phyloP scores from a whole-genome alignment of 2,113 vertebrate genomes.

The Picathartes gymnocephalus region DNA sequence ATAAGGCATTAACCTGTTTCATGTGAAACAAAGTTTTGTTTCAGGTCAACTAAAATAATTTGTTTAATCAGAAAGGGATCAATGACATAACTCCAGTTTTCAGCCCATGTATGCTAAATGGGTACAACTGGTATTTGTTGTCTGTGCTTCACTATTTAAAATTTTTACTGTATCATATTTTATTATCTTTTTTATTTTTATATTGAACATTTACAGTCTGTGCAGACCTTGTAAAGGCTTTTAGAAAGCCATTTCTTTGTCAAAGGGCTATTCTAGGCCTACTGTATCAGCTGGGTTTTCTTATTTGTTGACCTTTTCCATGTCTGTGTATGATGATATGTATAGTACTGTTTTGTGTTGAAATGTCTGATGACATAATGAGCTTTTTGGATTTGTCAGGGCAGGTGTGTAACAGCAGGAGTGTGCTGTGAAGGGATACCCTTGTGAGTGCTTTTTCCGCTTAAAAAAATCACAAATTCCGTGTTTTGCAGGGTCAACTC shows the following conservation, averaged over 20 bases:
- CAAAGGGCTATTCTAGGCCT: not conserved
- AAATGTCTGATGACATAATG: not conserved
- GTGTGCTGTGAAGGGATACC: not conserved
- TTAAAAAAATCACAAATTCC: not conserved
- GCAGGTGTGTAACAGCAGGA: not conserved
- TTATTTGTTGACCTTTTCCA: slow-evolving; percentile 33
- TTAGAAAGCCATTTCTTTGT: slow-evolving; percentile 15
- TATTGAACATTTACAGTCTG: not conserved
- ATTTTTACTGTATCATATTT: not conserved
- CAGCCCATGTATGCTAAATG: not conserved
- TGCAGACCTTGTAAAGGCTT: slow-evolving; percentile 12
- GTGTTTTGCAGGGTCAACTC: not conserved
- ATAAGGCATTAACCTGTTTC: not conserved
- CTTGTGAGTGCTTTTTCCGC: not conserved
- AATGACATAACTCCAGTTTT: not conserved
- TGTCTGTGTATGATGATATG: not conserved
- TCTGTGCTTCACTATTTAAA: not conserved
- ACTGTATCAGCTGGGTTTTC: not conserved
- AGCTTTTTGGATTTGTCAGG: not conserved
- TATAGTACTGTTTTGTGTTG: not conserved
- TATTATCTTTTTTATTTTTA: not conserved
- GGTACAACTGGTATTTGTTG: not conserved
- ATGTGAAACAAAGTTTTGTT: not conserved
- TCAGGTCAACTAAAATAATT: not conserved
- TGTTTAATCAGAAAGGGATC: not conserved